Conservation (phyloP, 2,797 vertebrate species). For the Atherinosoma microstoma region DNA sequence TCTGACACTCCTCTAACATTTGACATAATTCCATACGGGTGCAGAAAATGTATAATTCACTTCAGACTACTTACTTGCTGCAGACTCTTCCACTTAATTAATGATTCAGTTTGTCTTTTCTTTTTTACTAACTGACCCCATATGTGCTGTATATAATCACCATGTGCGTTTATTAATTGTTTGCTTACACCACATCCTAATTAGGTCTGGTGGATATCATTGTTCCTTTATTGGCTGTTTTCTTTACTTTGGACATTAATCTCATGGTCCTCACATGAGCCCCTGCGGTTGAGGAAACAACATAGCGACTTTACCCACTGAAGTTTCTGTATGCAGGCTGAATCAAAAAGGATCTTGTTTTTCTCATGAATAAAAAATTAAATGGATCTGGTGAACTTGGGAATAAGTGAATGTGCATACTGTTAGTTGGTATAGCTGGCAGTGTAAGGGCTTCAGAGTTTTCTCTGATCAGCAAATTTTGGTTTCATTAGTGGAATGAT, state of each 20-base stretch:
- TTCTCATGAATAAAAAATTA: constrained; percentile 76
- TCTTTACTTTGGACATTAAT: constrained; percentile 44
- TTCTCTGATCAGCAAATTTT: constrained; percentile 47
- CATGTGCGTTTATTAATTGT: constrained; percentile 54
- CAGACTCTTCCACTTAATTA: constrained; percentile 5
- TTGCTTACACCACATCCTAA: constrained; percentile 48
- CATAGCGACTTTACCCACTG: constrained; percentile 33
- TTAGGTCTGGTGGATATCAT: constrained; percentile 49
- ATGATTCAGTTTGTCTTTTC: background rate
- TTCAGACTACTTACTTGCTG: background rate
- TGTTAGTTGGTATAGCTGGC: constrained; percentile 36
- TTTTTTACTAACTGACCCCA: constrained; percentile 30
- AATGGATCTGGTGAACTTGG: constrained; percentile 48
- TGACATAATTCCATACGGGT: background rate
- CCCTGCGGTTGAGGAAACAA: constrained; percentile 43
- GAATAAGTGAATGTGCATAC: constrained; percentile 36
- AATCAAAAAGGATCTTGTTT: constrained; percentile 67
- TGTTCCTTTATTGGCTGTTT: constrained; percentile 40
- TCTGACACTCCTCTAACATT: constrained; percentile 11
- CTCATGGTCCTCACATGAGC: constrained; percentile 10
- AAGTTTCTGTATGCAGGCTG: constrained; percentile 38
- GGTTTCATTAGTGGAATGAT: constrained; percentile 24
- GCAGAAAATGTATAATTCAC: background rate
- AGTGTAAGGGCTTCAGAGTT: constrained; percentile 47
- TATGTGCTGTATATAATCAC: constrained; percentile 32